Conservation (phyloP, 2,113 vertebrate species). For the Crotophaga sulcirostris region DNA sequence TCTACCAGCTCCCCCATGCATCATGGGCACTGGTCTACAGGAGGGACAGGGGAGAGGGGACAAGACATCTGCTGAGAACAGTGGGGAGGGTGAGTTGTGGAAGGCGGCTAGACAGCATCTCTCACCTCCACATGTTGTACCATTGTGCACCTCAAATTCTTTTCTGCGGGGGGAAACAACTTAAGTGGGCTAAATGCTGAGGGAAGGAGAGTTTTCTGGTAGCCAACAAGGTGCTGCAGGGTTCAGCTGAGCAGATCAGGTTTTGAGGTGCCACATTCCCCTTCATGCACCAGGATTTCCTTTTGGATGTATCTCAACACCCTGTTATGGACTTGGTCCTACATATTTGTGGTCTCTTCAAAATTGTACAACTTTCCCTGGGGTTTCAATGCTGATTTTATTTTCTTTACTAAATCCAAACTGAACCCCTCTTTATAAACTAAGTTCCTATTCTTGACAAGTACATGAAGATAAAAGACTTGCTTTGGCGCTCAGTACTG, state of each 20-base stretch:
- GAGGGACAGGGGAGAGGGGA: background rate
- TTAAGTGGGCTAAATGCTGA: background rate
- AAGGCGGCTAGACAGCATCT: fast-evolving
- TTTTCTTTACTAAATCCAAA: background rate
- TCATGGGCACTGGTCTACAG: fast-evolving
- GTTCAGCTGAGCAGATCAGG: background rate
- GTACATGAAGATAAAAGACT: background rate
- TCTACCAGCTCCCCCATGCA: background rate
- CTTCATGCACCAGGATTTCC: background rate
- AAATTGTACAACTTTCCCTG: background rate
- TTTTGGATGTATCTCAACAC: background rate
- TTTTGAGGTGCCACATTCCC: background rate
- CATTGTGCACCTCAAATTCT: background rate
- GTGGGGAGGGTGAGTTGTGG: background rate
- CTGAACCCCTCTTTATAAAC: background rate
- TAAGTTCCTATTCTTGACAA: background rate
- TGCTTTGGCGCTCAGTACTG: background rate
- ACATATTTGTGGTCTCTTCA: background rate
- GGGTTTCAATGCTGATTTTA: background rate
- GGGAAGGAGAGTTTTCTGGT: background rate
- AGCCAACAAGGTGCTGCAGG: background rate
- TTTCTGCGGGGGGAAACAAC: background rate
- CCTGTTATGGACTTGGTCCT: background rate
- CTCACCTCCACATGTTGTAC: background rate
- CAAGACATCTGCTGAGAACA: background rate